Conservation (phyloP, 2,888 invertebrate genomes). For the Harpagoxenus sublaevis region DNA sequence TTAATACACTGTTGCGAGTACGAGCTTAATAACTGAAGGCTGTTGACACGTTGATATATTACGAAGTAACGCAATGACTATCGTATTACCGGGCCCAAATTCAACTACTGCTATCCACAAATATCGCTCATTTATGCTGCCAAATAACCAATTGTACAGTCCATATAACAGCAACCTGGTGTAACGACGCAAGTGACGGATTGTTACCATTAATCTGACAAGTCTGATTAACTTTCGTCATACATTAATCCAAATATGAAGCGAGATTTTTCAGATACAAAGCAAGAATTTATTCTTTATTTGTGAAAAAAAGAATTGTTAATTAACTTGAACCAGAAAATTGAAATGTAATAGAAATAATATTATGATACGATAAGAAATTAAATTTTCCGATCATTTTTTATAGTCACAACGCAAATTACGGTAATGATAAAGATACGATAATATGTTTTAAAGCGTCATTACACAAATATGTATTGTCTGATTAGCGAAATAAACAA, state of each 20-base stretch:
- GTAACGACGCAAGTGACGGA: slow-evolving; percentile 2
- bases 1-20: slow-evolving; percentile 16
- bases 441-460: neutral
- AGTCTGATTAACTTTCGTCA: slow-evolving; percentile 23
- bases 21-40: slow-evolving; percentile 19
- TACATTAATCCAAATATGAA: neutral
- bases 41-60: slow-evolving; percentile 39
- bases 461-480: neutral
- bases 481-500: neutral
- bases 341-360: neutral
- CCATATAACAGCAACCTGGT: neutral
- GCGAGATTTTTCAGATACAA: neutral
- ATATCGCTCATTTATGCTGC: slow-evolving; percentile 28
- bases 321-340: neutral
- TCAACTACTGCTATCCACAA: slow-evolving; percentile 9
- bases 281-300: neutral
- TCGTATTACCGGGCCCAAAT: slow-evolving; percentile 52
- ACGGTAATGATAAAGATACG: neutral
- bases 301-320: neutral
- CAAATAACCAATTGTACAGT: slow-evolving; percentile 25
- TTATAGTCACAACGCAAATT: neutral
- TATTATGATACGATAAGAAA: neutral
- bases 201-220: slow-evolving; percentile 30
- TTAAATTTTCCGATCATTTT: neutral
- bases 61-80: slow-evolving; percentile 64